phyloP scores from a whole-genome alignment of 2,888 invertebrate genomes.

The Sericinus montela region DNA sequence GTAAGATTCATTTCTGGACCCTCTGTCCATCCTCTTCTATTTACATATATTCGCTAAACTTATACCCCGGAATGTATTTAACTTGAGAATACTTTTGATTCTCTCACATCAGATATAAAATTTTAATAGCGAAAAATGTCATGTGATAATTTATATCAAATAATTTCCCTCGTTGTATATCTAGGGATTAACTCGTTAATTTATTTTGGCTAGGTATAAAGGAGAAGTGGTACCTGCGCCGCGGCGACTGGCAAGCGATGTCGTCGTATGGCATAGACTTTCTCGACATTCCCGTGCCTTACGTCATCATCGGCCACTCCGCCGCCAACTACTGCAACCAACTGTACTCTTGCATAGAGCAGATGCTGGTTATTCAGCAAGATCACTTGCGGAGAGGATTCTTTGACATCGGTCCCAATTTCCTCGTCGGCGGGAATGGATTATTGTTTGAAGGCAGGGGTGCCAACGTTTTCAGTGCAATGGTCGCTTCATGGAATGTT shows the following conservation, averaged over 20 bases:
- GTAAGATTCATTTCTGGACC: too few relatives aligned
- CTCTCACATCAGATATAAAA: too few relatives aligned
- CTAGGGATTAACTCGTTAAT: conserved; percentile 7
- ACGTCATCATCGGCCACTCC: conserved; percentile 57
- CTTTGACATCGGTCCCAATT: conserved; percentile 61
- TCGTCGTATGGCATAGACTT: conserved; percentile 38
- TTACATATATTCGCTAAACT: too few relatives aligned
- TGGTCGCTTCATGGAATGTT: conserved; percentile 46
- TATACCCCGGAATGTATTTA: too few relatives aligned
- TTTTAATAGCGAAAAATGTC: too few relatives aligned
- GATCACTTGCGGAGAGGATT: conserved; percentile 42
- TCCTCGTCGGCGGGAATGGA: conserved; percentile 55
- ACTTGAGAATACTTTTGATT: too few relatives aligned
- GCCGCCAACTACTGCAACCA: conserved; percentile 41
- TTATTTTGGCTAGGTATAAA: conserved; percentile 51
- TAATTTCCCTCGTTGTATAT: too few relatives aligned
- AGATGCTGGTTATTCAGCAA: conserved; percentile 44
- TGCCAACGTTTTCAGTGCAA: conserved; percentile 49
- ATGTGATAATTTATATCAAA: too few relatives aligned
- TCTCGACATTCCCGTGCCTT: conserved; percentile 43
- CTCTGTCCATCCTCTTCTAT: too few relatives aligned
- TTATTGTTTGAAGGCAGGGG: conserved; percentile 62
- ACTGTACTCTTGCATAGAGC: conserved; percentile 44
- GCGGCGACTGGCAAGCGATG: conserved; percentile 63
- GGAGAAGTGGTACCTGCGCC: conserved; percentile 61